Evolutionary conservation across 1,140 invertebrate species (phyloP), one percentile per base, ranked within the genome.

Genomic region (Pogonomyrmex californicus): DNA sequence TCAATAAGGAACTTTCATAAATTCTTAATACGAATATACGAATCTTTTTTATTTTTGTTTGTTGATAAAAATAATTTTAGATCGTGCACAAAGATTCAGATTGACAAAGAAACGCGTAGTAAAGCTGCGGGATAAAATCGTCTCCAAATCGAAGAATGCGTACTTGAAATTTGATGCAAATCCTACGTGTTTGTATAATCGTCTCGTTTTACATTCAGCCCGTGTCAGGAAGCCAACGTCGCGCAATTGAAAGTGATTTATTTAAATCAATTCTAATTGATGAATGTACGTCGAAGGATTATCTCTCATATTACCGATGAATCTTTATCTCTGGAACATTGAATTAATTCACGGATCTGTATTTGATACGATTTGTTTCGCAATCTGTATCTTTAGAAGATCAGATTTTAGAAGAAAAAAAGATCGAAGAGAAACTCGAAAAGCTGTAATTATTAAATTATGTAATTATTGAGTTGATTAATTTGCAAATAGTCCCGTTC

Each of bases 261-360:
- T 83, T 83, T 83, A 83, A 83, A 83, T 83, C 38, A 62, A 73
- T 83, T 83, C 79, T 49, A 60, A 83, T 70, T 71, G 51, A 36
- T 58, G 54, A 49, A 60, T 73, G 44, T 60, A 60, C 41, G 56
- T 33, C 71, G 36, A 30, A 71, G 47, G 81, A 51, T 85, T 62
- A 60, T 62, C 71, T 36, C 6, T 30, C 23, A 2, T 33, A 23
- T 73, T n/a, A 41, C 6, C 23, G 44, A 36, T 41, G n/a, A n/a
- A 41, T 38, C 36, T n/a, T 63, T 65, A 41, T 12, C 14, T 49
- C 12, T 12, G 12, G 12, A 4, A 44, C 14, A n/a, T 36, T 9
- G 14, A 23, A 1, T 58, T 30, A 36, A 41, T 5, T 56, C n/a
- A 23, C 4, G 23, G n/a, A 23, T 23, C n/a, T 4, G 33, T 6